phyloP scores from a whole-genome alignment of 1,140 invertebrate genomes.

The Drosophila quadrilineata region DNA sequence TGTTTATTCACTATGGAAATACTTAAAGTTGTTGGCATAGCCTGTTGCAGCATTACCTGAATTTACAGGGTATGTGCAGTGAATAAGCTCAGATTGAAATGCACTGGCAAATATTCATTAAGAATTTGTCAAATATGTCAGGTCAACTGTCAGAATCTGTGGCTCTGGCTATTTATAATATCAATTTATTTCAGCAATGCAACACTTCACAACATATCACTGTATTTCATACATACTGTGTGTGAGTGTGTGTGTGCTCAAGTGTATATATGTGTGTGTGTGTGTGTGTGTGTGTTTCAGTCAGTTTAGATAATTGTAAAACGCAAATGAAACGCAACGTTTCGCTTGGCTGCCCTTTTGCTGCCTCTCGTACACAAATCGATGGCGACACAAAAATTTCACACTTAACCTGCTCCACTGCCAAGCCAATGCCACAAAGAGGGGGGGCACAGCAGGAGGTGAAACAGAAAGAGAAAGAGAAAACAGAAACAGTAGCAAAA shows the following conservation, averaged over 20 bases:
- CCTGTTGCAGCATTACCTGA: not conserved
- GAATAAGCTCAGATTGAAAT: not conserved
- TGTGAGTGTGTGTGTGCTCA: not conserved
- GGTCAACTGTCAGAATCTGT: slow-evolving; percentile 13
- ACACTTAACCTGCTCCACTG: slow-evolving; percentile 73
- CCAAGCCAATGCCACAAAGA: slow-evolving; percentile 1
- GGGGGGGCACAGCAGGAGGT: slow-evolving; percentile 17
- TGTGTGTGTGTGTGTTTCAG: slow-evolving; percentile 10
- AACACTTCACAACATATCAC: no score
- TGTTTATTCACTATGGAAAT: no score
- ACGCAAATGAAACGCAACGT: slow-evolving; percentile 58
- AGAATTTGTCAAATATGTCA: slow-evolving; percentile 46
- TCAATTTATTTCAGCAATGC: not conserved
- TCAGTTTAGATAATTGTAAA: slow-evolving; percentile 58
- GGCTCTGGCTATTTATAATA: not conserved
- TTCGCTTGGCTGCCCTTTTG: slow-evolving; percentile 27
- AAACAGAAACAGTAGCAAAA: not conserved
- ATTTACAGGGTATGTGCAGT: not conserved
- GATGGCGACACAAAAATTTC: slow-evolving; percentile 48
- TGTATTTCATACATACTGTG: not conserved
- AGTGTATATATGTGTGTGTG: not conserved
- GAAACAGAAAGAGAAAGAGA: not conserved
- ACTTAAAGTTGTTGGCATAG: no score
- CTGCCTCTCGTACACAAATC: slow-evolving; percentile 27
- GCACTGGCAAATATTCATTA: slow-evolving; percentile 13